Evolutionary conservation across 2,888 invertebrate genomes (phyloP).

Genomic region (Phengaris arion): DNA sequence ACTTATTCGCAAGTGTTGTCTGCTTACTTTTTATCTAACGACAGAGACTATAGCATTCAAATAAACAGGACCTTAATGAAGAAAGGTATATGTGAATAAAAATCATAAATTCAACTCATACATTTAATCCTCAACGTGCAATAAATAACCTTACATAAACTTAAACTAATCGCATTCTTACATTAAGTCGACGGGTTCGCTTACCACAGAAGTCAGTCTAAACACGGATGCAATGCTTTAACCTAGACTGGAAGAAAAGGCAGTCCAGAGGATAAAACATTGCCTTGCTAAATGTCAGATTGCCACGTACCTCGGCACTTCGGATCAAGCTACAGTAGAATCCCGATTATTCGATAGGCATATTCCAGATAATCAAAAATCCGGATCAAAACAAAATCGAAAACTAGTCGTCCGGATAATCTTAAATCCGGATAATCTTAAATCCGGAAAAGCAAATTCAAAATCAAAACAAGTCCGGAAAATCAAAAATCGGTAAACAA

Average conservation of each 20-base stretch:
- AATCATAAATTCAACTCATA: constrained; percentile 30
- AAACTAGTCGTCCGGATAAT: background rate
- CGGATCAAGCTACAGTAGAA: constrained; percentile 37
- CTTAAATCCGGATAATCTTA: constrained; percentile 9
- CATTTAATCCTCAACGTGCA: constrained; percentile 53
- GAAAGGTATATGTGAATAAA: background rate
- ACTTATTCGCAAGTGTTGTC: too few species aligned
- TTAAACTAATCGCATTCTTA: constrained; percentile 59
- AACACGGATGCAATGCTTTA: constrained; percentile 54
- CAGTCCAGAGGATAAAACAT: constrained; percentile 62
- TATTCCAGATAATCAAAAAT: background rate
- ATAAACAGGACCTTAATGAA: too few species aligned
- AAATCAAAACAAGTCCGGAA: background rate
- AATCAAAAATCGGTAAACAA: too few species aligned
- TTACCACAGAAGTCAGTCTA: constrained; percentile 65
- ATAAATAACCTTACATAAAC: constrained; percentile 72
- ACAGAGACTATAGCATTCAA: too few species aligned
- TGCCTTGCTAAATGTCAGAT: constrained; percentile 76
- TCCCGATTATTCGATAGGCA: background rate
- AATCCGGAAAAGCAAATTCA: constrained; percentile 44
- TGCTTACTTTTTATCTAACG: too few species aligned
- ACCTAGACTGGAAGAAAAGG: constrained; percentile 48
- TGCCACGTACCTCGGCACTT: constrained; percentile 52
- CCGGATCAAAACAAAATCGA: background rate
- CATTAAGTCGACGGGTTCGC: constrained; percentile 76